Conservation (phyloP, 2,113 vertebrate genomes). For the Myodes glareolus region DNA sequence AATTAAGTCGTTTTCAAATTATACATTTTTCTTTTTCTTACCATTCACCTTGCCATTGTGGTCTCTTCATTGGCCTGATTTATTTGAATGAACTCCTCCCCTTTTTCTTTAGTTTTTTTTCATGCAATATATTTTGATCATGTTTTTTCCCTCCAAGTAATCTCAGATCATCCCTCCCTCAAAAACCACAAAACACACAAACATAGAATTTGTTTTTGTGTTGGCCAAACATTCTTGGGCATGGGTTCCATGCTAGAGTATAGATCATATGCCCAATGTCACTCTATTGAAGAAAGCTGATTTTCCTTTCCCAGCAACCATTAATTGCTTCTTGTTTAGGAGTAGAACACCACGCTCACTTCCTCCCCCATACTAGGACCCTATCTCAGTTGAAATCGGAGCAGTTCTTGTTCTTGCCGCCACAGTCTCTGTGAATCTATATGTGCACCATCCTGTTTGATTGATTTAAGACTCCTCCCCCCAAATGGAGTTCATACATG, state of each 20-base stretch:
- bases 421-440: neutral
- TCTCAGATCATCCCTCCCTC: neutral
- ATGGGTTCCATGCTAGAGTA: fast-evolving
- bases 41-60: neutral
- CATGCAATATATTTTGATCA: neutral
- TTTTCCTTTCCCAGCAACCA: neutral
- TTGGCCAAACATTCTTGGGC: neutral
- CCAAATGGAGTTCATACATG: neutral
- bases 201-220: neutral
- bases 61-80: neutral
- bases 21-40: neutral
- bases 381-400: no score
- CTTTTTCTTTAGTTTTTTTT: neutral
- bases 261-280: neutral
- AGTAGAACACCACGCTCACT: neutral
- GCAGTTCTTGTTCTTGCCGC: neutral
- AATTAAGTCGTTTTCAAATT: constrained; percentile 15
- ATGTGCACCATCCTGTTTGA: neutral
- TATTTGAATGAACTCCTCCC: neutral
- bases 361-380: neutral
- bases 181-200: neutral
- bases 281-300: neutral
- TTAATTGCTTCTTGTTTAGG: neutral
- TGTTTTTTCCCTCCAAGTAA: neutral
- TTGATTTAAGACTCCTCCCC: neutral